Evolutionary conservation across 2,797 vertebrate species (phyloP).

Genomic region (Zalophus californianus): DNA sequence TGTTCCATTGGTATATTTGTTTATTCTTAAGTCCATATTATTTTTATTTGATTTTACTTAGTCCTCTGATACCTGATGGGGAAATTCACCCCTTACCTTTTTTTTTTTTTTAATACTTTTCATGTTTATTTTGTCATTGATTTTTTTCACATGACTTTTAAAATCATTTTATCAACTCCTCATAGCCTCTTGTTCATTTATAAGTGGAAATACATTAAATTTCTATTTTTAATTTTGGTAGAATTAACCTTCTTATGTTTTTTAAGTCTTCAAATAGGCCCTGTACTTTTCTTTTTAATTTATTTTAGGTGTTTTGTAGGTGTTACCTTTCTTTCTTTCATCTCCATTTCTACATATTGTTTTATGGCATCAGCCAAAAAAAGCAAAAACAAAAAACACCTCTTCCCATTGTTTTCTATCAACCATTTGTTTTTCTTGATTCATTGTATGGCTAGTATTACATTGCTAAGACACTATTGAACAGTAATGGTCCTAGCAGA

Average conservation of each 20-base stretch:
- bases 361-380: background rate
- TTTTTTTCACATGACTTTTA: background rate
- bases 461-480: background rate
- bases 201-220: constrained; percentile 6
- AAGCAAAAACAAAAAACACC: background rate
- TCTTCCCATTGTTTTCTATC: background rate
- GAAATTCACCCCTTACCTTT: background rate
- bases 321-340: background rate
- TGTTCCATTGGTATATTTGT: background rate
- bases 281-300: background rate
- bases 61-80: background rate
- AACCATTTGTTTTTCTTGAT: background rate
- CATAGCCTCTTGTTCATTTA: background rate
- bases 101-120: background rate
- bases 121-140: background rate
- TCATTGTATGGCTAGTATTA: background rate
- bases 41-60: constrained; percentile 40
- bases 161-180: background rate
- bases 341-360: constrained; percentile 6
- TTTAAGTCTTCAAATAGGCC: background rate
- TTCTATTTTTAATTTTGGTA: constrained; percentile 40
- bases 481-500: background rate
- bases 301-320: background rate
- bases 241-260: background rate
- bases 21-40: constrained; percentile 34